Evolutionary conservation across 2,888 invertebrate species (phyloP).

Genomic region (Hirtodrosophila cameraria): DNA sequence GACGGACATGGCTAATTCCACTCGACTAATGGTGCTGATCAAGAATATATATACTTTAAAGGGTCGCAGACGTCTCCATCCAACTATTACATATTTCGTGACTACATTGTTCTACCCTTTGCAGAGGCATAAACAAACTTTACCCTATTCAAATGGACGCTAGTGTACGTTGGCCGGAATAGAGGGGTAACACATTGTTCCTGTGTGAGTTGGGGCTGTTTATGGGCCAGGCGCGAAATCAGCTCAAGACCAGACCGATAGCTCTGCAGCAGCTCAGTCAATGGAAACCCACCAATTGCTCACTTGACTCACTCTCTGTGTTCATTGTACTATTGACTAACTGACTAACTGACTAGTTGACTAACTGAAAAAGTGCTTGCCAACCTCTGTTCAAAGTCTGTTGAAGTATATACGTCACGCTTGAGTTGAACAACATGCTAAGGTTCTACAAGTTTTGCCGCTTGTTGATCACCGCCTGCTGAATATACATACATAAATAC

Average conservation of each 20-base stretch:
- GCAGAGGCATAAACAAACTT: too few species aligned
- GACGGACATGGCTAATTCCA: too few species aligned
- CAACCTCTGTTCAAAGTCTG: conserved; percentile 13
- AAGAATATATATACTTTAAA: too few species aligned
- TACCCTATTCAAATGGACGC: too few species aligned
- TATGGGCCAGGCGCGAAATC: conserved; percentile 17
- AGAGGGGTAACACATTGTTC: conserved; percentile 1
- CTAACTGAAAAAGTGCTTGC: conserved; percentile 4
- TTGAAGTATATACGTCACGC: conserved; percentile 25
- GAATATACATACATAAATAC: not conserved
- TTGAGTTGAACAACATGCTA: conserved; percentile 47
- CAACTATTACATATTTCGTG: too few species aligned
- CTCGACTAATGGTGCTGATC: too few species aligned
- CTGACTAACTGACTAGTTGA: conserved; percentile 9
- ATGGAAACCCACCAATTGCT: conserved; percentile 38
- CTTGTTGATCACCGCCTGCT: conserved; percentile 22
- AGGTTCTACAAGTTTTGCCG: conserved; percentile 36
- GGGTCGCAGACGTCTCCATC: too few species aligned
- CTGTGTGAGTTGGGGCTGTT: not conserved
- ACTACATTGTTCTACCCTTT: too few species aligned
- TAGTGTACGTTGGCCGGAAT: too few species aligned
- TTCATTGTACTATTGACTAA: conserved; percentile 20
- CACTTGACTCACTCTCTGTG: conserved; percentile 33
- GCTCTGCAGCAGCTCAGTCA: conserved; percentile 26
- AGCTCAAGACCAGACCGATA: conserved; percentile 24